Conservation (phyloP, 2,888 invertebrate genomes). For the Anagyrus pseudococci region DNA sequence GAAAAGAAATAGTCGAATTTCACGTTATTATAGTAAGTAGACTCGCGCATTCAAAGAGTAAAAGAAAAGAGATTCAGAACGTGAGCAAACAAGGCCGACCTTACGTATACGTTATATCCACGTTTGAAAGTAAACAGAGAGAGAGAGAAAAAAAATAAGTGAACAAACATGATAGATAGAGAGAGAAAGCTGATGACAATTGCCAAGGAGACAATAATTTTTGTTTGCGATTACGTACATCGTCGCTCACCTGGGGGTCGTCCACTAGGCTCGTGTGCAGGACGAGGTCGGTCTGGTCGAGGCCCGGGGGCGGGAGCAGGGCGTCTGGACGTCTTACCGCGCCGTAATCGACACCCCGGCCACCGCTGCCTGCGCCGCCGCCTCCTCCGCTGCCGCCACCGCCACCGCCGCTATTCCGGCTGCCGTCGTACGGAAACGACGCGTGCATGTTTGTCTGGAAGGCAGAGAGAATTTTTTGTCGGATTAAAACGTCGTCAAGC, state of each 20-base stretch:
- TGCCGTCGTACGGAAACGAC: conserved; percentile 64
- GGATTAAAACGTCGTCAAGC: too few relatives aligned
- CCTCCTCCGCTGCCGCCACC: conserved; percentile 59
- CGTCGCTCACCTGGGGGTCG: conserved; percentile 62
- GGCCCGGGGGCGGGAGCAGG: conserved; percentile 58
- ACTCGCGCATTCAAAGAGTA: too few relatives aligned
- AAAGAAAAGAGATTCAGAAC: too few relatives aligned
- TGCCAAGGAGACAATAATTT: too few relatives aligned
- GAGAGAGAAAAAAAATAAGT: too few relatives aligned
- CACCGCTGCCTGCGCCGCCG: conserved; percentile 60
- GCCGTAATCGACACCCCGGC: conserved; percentile 57
- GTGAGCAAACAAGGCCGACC: too few relatives aligned
- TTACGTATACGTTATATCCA: too few relatives aligned
- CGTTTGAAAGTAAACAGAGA: too few relatives aligned
- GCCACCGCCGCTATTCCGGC: conserved; percentile 58
- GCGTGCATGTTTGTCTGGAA: conserved; percentile 65
- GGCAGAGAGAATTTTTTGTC: conserved; percentile 17
- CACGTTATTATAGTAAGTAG: too few relatives aligned
- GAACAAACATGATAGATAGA: too few relatives aligned
- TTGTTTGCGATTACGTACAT: conserved; percentile 54
- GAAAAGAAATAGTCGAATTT: too few relatives aligned
- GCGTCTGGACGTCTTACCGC: conserved; percentile 59
- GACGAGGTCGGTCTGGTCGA: conserved; percentile 60
- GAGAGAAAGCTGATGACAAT: too few relatives aligned
- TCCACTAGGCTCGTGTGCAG: conserved; percentile 61